Conservation (phyloP, 2,113 vertebrate genomes). For the Cisticola juncidis region DNA sequence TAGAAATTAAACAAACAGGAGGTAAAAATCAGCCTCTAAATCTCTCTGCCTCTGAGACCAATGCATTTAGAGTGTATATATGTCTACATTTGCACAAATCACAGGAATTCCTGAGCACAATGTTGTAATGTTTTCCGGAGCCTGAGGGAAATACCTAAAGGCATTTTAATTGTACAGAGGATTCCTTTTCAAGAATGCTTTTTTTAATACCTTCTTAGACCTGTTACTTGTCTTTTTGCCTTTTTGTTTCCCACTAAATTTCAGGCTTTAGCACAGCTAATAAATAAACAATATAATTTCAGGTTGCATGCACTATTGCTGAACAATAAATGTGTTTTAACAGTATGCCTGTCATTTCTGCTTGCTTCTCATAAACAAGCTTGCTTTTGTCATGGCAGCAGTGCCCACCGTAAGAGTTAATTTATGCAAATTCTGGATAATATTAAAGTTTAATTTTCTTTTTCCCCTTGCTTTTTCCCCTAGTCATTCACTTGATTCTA, state of each 20-base stretch:
- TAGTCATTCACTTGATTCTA: neutral
- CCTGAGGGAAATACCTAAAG: neutral
- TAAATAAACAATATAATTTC: neutral
- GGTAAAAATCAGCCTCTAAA: neutral
- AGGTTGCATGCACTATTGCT: neutral
- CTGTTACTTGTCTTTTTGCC: neutral
- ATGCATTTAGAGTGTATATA: neutral
- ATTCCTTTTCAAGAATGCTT: neutral
- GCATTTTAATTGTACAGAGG: neutral
- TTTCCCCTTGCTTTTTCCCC: neutral
- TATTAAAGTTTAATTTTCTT: neutral
- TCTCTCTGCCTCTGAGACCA: neutral
- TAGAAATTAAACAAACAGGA: neutral
- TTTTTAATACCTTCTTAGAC: neutral
- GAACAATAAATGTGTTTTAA: neutral
- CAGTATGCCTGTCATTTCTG: neutral
- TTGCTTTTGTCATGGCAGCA: neutral
- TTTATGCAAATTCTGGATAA: slow-evolving; percentile 7
- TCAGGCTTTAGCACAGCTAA: neutral
- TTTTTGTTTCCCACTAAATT: neutral
- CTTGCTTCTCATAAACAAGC: neutral
- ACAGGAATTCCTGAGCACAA: neutral
- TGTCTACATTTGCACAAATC: neutral
- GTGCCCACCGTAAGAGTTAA: neutral
- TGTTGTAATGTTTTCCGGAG: neutral